Conservation (phyloP, 2,888 invertebrate species). For the Andrena camellia region DNA sequence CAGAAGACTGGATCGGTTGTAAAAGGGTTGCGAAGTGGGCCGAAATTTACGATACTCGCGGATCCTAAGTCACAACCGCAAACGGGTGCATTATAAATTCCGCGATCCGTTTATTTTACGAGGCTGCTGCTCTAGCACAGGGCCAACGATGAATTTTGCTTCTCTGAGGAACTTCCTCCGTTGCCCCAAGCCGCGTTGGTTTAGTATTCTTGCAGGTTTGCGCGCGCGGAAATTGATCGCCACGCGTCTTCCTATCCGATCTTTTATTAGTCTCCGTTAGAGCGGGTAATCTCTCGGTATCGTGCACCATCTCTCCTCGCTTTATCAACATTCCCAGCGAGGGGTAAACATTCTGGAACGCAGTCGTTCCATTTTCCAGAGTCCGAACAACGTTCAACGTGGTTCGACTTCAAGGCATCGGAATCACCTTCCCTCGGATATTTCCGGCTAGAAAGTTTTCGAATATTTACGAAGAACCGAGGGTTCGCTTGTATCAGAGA, state of each 20-base stretch:
- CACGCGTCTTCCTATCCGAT: background rate
- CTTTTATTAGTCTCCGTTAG: background rate
- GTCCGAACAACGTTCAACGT: background rate
- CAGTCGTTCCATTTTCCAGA: conserved; percentile 1
- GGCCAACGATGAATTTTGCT: conserved; percentile 9
- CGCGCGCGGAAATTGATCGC: conserved; percentile 1
- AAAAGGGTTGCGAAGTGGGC: background rate
- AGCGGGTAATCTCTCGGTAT: background rate
- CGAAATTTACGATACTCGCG: background rate
- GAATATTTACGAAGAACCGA: conserved; percentile 54
- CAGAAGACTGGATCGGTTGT: background rate
- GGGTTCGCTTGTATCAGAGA: background rate
- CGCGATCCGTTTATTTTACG: background rate
- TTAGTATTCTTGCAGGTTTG: background rate
- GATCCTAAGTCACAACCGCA: conserved; percentile 3
- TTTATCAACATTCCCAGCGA: background rate
- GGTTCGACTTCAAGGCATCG: background rate
- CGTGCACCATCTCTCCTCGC: background rate
- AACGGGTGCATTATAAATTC: background rate
- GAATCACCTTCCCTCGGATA: conserved; percentile 16
- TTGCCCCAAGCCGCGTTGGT: background rate
- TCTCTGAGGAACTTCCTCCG: background rate
- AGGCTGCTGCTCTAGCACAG: background rate
- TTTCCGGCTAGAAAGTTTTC: conserved; percentile 29
- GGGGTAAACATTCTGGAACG: background rate